A percentile compares a stretch with the other conserved stretches of the same genome.
phyloP scores from a whole-genome alignment of 2,888 invertebrate species.

The Scaptomyza tumidula region DNA sequence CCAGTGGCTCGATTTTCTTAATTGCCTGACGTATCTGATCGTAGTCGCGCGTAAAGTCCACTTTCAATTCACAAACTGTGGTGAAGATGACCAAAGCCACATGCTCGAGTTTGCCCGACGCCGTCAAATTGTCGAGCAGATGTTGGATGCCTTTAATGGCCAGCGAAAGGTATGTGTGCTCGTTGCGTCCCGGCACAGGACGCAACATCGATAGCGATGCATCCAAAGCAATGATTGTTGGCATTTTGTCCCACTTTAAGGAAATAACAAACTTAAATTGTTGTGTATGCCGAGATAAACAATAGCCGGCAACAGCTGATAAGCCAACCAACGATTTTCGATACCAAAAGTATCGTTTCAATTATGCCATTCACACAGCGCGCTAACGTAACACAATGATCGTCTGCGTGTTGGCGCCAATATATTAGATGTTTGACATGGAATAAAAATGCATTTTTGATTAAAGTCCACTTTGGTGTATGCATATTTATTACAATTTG shows the following conservation, averaged over 20 bases:
- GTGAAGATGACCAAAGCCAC: constrained; percentile 80
- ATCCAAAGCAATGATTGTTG: constrained; percentile 84
- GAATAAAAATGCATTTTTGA: neutral
- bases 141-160: constrained; percentile 83
- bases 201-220: constrained; percentile 84
- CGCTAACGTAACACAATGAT: neutral
- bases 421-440: neutral
- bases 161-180: constrained; percentile 83
- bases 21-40: constrained; percentile 91
- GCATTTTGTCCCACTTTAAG: constrained; percentile 69
- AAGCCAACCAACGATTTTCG: neutral
- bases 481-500: constrained; percentile 50
- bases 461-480: constrained; percentile 4
- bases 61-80: constrained; percentile 86
- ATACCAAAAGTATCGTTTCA: neutral
- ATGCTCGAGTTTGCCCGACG: constrained; percentile 82
- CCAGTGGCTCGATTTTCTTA: constrained; percentile 91
- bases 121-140: constrained; percentile 81
- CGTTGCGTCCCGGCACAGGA: constrained; percentile 81
- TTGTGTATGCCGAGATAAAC: constrained; percentile 31
- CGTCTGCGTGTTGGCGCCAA: constrained; percentile 16
- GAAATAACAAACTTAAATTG: neutral
- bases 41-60: constrained; percentile 95
- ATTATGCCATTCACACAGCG: neutral
- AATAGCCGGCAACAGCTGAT: constrained; percentile 54